Evolutionary conservation across 2,888 invertebrate species (phyloP).

Genomic region (Diachrysia chrysitis): DNA sequence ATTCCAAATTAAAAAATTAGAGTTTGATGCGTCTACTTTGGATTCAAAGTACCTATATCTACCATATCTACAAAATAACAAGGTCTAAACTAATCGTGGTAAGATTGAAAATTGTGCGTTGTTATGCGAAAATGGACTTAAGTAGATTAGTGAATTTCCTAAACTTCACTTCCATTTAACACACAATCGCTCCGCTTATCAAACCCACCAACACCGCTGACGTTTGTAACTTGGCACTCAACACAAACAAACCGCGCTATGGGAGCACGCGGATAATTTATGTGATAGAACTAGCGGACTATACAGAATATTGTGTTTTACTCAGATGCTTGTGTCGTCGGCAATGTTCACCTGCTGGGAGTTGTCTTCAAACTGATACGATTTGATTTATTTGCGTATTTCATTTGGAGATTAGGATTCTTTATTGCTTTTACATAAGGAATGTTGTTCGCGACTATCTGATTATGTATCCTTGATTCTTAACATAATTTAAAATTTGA

Average conservation of each 20-base stretch:
- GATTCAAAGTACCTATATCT: no score
- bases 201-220: conserved; percentile 8
- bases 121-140: no score
- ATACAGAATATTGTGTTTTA: conserved; percentile 70
- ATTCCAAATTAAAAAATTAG: no score
- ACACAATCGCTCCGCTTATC: conserved; percentile 44
- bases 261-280: conserved; percentile 74
- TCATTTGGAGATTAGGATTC: conserved; percentile 52
- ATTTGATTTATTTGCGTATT: conserved; percentile 57
- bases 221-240: conserved; percentile 15
- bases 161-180: no score
- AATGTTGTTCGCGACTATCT: conserved; percentile 34
- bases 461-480: conserved; percentile 22
- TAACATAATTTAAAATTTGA: no score
- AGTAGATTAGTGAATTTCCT: no score
- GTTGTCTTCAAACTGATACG: conserved; percentile 58
- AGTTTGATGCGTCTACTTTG: no score
- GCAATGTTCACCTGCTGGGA: conserved; percentile 67
- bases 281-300: conserved; percentile 68
- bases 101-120: no score
- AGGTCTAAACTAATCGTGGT: no score
- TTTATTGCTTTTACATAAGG: conserved; percentile 44
- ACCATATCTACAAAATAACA: no score
- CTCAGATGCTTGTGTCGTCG: conserved; percentile 63
- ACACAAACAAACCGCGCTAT: conserved; percentile 63